A percentile compares a stretch with the other conserved stretches of the same genome.
phyloP scores from a whole-genome alignment of 2,113 vertebrate genomes.

The Nicator chloris region DNA sequence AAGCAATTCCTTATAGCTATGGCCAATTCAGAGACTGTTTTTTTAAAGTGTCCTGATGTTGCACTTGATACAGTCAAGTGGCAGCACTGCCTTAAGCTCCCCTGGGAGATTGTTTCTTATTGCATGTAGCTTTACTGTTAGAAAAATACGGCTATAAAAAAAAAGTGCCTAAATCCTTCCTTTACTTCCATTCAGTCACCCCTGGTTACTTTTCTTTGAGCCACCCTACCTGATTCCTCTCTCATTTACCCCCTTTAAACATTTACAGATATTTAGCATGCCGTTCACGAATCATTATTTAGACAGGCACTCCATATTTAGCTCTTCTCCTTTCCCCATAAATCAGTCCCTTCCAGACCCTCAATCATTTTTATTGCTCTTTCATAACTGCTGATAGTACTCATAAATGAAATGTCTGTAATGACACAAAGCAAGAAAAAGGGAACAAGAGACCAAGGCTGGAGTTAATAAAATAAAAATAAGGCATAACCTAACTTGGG shows the following conservation, averaged over 20 bases:
- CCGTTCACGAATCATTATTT: conserved; percentile 22
- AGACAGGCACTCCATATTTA: conserved; percentile 28
- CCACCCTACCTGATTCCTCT: neutral
- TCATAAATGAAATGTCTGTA: conserved; percentile 38
- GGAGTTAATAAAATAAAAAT: conserved; percentile 38
- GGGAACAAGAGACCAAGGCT: neutral
- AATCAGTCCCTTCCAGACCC: conserved; percentile 18
- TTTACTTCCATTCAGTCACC: neutral
- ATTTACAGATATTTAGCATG: neutral
- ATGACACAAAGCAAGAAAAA: conserved; percentile 22
- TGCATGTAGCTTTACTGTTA: neutral
- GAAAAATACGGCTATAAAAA: neutral
- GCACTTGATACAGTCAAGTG: neutral
- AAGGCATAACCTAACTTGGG: neutral
- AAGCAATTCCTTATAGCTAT: neutral
- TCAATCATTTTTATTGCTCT: conserved; percentile 50
- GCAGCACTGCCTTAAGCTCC: neutral
- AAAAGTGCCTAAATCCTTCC: neutral
- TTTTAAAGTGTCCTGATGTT: neutral
- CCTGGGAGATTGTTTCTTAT: neutral
- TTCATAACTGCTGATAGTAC: conserved; percentile 34
- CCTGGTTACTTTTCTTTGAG: neutral
- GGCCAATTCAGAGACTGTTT: neutral
- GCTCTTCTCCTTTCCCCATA: conserved; percentile 16
- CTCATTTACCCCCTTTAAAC: conserved; percentile 6